These are phyloP conservation scores for Drosophila recens DNA, from an alignment of 2,888 invertebrate genomes.

Conservation along the genomic window DNA sequence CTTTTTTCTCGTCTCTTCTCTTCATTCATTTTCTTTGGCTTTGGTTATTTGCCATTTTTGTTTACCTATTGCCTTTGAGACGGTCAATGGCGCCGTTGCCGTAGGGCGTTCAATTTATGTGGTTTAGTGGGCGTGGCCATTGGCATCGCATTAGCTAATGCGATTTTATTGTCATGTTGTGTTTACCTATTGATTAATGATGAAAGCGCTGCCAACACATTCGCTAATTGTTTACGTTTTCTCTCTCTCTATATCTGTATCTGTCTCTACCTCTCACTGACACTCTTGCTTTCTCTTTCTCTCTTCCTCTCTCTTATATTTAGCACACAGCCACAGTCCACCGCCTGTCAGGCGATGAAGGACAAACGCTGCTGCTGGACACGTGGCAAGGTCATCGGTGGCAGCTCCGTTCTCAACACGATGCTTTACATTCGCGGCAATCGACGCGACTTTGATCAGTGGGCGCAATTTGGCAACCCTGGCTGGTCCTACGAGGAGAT, in stretches of 20 bases:
- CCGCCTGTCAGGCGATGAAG: slow-evolving; percentile 94
- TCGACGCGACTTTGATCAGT: slow-evolving; percentile 93
- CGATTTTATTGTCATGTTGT: slow-evolving; percentile 68
- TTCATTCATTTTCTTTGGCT: not conserved
- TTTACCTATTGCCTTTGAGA: slow-evolving; percentile 17
- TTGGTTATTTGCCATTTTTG: slow-evolving; percentile 2
- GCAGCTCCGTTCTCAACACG: slow-evolving; percentile 94
- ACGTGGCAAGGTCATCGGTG: slow-evolving; percentile 94
- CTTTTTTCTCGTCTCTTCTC: slow-evolving; percentile 25
- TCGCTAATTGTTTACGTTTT: slow-evolving; percentile 61
- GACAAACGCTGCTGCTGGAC: slow-evolving; percentile 95
- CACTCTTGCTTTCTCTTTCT: not conserved
- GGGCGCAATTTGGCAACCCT: slow-evolving; percentile 93
- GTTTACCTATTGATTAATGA: slow-evolving; percentile 65
- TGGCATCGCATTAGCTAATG: slow-evolving; percentile 47
- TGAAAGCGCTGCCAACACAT: slow-evolving; percentile 59
- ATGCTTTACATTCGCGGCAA: slow-evolving; percentile 97
- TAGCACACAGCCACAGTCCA: slow-evolving; percentile 93
- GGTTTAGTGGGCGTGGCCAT: slow-evolving; percentile 41
- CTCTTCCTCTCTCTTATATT: not conserved
- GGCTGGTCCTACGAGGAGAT: slow-evolving; percentile 95
- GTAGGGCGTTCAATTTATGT: slow-evolving; percentile 10
- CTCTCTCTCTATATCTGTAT: not conserved
- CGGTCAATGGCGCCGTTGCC: slow-evolving; percentile 44
- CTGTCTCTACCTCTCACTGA: not conserved